Conservation (phyloP, 2,888 invertebrate species). For the Hypselothyrea guttata region DNA sequence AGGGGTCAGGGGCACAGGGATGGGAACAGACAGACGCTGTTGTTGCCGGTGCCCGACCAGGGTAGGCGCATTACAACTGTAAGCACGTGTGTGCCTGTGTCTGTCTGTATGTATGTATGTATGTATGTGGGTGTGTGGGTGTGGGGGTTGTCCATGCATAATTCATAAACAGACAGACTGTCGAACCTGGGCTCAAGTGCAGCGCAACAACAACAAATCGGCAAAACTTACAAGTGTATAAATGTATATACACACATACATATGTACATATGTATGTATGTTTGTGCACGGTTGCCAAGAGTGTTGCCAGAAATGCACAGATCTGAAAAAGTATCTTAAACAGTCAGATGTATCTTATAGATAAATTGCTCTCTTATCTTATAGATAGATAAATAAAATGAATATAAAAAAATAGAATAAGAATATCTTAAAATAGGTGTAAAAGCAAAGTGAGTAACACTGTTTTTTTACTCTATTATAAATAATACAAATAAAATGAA, state of each 20-base stretch:
- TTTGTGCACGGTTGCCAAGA: no score
- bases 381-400: no score
- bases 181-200: conserved; percentile 23
- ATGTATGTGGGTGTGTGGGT: background rate
- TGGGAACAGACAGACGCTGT: background rate
- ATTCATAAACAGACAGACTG: conserved; percentile 19
- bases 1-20: background rate
- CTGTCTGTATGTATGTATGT: background rate
- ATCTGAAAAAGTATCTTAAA: no score
- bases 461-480: no score
- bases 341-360: no score
- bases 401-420: no score
- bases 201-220: conserved; percentile 29
- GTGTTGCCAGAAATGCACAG: no score
- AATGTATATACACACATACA: background rate
- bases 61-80: conserved; percentile 5
- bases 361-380: no score
- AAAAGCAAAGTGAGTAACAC: no score
- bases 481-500: no score
- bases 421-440: no score
- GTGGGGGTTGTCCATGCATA: conserved; percentile 26
- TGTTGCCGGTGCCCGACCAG: background rate
- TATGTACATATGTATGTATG: background rate
- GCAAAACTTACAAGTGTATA: conserved; percentile 8
- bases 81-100: background rate